Conservation (phyloP, 2,113 vertebrate genomes). For the Cyanistes caeruleus region DNA sequence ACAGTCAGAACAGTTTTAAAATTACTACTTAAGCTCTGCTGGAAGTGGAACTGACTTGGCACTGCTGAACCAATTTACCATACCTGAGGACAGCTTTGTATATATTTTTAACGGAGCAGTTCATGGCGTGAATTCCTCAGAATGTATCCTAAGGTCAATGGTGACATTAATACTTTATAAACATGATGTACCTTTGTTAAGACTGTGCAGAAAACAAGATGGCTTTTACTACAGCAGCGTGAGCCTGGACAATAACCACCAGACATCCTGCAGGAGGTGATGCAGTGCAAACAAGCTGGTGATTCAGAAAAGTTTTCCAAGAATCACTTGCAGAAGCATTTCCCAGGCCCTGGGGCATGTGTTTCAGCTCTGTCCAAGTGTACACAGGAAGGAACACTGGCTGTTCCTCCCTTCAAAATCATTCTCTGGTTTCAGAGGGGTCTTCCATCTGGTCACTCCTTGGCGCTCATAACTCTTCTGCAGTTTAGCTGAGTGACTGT, state of each 20-base stretch:
- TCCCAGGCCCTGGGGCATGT: neutral
- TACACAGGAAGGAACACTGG: rapidly evolving
- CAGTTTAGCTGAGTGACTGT: neutral
- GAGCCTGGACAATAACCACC: neutral
- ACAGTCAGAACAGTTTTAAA: neutral
- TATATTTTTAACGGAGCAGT: neutral
- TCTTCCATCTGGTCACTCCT: neutral
- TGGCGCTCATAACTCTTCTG: neutral
- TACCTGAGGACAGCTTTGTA: neutral
- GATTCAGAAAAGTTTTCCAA: neutral
- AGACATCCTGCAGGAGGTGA: neutral
- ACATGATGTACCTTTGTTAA: neutral
- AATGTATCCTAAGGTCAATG: neutral
- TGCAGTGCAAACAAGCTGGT: neutral
- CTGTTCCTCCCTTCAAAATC: neutral
- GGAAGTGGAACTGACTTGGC: neutral
- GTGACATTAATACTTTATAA: neutral
- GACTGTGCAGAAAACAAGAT: neutral
- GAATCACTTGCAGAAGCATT: neutral
- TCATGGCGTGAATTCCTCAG: neutral
- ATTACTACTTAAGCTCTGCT: neutral
- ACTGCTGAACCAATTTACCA: neutral
- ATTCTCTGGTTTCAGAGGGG: neutral
- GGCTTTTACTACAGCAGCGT: neutral
- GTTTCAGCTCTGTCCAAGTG: neutral